Percentiles rank a stretch among this genome's conserved stretches.
Evolutionary conservation across 2,797 vertebrate genomes (phyloP).

Genomic region (Pelodytes ibericus): DNA sequence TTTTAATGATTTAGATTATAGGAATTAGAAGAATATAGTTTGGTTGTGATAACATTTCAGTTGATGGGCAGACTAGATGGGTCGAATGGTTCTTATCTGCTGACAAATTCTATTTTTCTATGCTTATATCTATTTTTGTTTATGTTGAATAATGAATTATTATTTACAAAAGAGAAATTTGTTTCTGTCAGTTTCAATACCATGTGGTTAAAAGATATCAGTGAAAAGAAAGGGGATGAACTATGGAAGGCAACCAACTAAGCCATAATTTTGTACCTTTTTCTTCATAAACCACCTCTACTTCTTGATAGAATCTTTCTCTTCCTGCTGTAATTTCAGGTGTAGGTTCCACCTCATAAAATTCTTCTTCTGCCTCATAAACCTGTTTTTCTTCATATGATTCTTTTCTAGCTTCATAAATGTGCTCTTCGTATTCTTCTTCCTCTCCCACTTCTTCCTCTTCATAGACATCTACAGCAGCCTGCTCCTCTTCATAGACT

Average conservation of each 20-base stretch:
- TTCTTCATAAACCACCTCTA: slow-evolving; percentile 54
- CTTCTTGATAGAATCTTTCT: slow-evolving; percentile 56
- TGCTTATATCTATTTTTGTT: no score
- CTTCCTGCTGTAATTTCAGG: slow-evolving; percentile 56
- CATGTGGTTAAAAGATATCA: neutral
- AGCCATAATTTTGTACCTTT: slow-evolving; percentile 45
- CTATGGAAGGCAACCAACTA: slow-evolving; percentile 13
- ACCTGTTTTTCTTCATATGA: slow-evolving; percentile 58
- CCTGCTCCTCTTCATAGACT: slow-evolving; percentile 41
- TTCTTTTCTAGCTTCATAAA: slow-evolving; percentile 52
- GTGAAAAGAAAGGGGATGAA: neutral
- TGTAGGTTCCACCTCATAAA: slow-evolving; percentile 62
- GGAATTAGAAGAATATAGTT: no score
- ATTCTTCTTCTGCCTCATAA: slow-evolving; percentile 63
- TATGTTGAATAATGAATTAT: no score
- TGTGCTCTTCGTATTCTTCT: slow-evolving; percentile 50
- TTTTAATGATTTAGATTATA: no score
- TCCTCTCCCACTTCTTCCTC: slow-evolving; percentile 50
- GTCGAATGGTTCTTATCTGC: no score
- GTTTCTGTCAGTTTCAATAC: no score
- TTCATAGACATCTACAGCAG: slow-evolving; percentile 42
- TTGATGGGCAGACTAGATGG: no score
- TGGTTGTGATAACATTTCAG: no score
- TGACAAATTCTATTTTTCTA: no score
- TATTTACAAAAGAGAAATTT: no score